Conservation (phyloP, 35 echinoderm and acorn worm species). For the Lytechinus variegatus region DNA sequence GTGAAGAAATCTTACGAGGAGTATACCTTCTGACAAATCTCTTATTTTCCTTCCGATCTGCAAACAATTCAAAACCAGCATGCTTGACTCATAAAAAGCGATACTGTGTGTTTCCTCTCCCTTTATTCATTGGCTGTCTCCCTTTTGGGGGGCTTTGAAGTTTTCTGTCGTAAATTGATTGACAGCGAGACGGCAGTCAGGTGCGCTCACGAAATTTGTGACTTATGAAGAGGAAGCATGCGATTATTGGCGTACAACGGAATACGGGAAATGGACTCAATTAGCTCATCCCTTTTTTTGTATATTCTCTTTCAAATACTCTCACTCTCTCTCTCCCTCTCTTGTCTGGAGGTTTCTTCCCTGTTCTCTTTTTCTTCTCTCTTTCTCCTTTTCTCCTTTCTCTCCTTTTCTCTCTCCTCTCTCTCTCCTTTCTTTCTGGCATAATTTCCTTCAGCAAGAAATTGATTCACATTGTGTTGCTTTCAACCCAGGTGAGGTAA, state of each 20-base stretch:
- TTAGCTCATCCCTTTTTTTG: slow-evolving; percentile 35
- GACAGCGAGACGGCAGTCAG: slow-evolving; percentile 31
- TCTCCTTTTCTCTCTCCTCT: no score
- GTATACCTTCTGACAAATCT: slow-evolving; percentile 7
- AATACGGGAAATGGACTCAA: slow-evolving; percentile 21
- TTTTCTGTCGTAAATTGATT: slow-evolving; percentile 29
- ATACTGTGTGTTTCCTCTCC: neutral
- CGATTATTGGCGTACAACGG: slow-evolving; percentile 42
- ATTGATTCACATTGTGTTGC: no score
- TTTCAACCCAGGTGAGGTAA: no score
- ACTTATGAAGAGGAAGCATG: slow-evolving; percentile 47
- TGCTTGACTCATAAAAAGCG: slow-evolving; percentile 31
- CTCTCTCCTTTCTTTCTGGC: no score
- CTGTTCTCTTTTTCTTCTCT: no score
- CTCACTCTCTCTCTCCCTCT: neutral
- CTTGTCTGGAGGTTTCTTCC: neutral
- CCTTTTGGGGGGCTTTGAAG: neutral
- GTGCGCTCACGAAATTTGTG: slow-evolving; percentile 19
- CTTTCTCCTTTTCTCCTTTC: no score
- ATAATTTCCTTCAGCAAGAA: no score
- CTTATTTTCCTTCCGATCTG: neutral
- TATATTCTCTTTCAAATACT: neutral
- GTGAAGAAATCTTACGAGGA: neutral
- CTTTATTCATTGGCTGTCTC: neutral
- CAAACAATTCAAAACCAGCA: slow-evolving; percentile 17